Conservation (phyloP, 2,113 vertebrate species). For the Corvus hawaiiensis region DNA sequence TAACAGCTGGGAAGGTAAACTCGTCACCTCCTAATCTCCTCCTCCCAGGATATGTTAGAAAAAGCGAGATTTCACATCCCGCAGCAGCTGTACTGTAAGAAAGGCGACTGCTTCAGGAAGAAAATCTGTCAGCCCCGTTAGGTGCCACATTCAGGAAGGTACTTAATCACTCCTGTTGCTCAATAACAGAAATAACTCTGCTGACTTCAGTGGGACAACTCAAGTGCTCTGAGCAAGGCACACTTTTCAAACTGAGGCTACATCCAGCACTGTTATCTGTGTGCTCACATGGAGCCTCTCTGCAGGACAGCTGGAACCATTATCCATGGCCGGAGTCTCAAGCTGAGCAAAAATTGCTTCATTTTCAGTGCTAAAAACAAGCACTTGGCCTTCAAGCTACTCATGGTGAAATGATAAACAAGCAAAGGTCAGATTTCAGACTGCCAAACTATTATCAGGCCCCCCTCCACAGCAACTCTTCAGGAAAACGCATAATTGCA, state of each 20-base stretch:
- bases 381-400: not conserved
- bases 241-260: not conserved
- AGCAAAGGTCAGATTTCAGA: constrained; percentile 21
- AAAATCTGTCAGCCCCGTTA: not conserved
- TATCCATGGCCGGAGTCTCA: not conserved
- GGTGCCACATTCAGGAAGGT: not conserved
- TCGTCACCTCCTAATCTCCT: not conserved
- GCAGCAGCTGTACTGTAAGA: not conserved
- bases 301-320: not conserved
- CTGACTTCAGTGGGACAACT: not conserved
- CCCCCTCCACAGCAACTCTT: not conserved
- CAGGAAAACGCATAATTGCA: constrained; percentile 9
- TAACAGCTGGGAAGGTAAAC: constrained; percentile 25
- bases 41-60: not conserved
- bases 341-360: not conserved
- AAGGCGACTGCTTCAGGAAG: not conserved
- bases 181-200: constrained; percentile 14
- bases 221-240: not conserved
- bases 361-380: not conserved
- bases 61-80: not conserved
- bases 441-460: not conserved
- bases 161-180: not conserved
- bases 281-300: not conserved
- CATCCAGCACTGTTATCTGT: not conserved
- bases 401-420: not conserved